Base-by-base conservation (phyloP, 2,797 vertebrate species). In the Psittacula echo region DNA sequence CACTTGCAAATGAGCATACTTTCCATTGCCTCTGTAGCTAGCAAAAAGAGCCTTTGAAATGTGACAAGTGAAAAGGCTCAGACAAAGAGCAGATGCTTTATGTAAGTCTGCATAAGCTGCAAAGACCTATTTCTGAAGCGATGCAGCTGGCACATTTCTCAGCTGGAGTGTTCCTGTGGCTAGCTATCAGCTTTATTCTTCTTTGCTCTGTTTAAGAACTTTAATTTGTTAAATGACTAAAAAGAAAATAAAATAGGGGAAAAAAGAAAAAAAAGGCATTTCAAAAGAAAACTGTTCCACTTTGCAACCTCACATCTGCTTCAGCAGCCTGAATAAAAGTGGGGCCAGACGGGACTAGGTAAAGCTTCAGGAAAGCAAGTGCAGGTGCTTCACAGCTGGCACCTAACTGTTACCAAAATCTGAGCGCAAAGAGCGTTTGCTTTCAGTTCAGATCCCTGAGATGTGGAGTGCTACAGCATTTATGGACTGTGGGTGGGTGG, bases 21-120 rank as follows among this genome's bases (percentile, higher is more conserved):
- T 95, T 96, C 95, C 89, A 3, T 66, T 96, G 92, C 85, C 81
- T 93, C 42, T 87, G 86, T 26, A 95, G 93, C 78, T 92, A 51
- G 5, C 72, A 48, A 32, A 79, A 73, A 80, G 75, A 94, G 83
- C 47, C 93, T 93, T 93, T 94, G 89, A 92, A 92, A 60, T 68
- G 80, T 93, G 80, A 89, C 94, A 94, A 70, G 90, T 74, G 32
- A n/a, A 68, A 45, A 82, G 85, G 54, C 81, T 80, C 44, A 32
- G 91, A 97, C 87, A 48, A 93, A 95, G 89, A 80, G 5, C 95
- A 95, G 96, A 96, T 80, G 66, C 88, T 95, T 41, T 91, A 29
- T 45, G 3, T 11, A 1, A 74, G 39, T 58, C 84, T 74, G 3
- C 86, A 71, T 56, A 44, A 94, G 81, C 90, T 78, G 48, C 91